Conservation (phyloP, 2,113 vertebrate species). For the Myrmophylax atrothorax region DNA sequence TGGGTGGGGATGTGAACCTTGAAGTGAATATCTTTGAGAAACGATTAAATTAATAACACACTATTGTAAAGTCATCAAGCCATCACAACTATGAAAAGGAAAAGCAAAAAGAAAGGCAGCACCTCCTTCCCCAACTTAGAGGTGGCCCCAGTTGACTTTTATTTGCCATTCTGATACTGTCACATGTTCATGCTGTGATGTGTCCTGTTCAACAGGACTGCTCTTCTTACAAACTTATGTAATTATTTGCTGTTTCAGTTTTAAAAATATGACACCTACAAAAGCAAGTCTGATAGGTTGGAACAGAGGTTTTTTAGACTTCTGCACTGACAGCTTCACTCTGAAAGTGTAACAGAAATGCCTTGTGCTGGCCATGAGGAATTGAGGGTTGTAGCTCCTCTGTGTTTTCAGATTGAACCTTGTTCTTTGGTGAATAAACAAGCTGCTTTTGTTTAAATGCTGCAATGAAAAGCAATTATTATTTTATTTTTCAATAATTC, state of each 20-base stretch:
- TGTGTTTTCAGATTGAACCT: background rate
- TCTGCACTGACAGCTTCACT: background rate
- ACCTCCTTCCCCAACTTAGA: background rate
- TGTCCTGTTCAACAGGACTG: background rate
- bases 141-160: background rate
- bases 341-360: background rate
- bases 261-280: background rate
- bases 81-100: background rate
- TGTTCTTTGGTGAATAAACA: background rate
- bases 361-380: background rate
- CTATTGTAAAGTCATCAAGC: background rate
- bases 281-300: background rate
- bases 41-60: background rate
- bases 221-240: background rate
- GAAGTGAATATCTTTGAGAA: background rate
- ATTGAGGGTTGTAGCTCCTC: background rate
- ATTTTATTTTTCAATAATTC: slow-evolving; percentile 44
- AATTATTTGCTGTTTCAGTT: background rate
- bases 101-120: background rate
- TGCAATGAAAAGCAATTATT: background rate
- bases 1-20: background rate
- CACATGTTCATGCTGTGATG: background rate
- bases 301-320: background rate
- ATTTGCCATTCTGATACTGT: fast-evolving
- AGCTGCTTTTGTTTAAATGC: background rate